Evolutionary conservation across 2,797 vertebrate genomes (phyloP).

Genomic region (Astyanax mexicanus): DNA sequence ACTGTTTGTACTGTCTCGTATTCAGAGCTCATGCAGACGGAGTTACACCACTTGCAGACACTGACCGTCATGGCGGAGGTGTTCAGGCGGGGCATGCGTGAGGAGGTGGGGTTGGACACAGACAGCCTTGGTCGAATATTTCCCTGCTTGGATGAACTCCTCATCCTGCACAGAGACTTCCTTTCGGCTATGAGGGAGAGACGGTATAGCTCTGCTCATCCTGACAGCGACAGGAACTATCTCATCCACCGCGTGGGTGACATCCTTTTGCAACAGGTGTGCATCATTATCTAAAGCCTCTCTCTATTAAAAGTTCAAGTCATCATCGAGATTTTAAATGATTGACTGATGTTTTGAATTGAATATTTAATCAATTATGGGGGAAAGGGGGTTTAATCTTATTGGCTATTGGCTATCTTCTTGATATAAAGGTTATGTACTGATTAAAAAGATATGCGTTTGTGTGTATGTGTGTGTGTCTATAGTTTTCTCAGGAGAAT

Average conservation of each 20-base stretch:
- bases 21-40: conserved; percentile 96
- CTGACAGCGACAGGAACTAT: conserved; percentile 85
- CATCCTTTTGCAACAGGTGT: conserved; percentile 90
- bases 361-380: too few species aligned
- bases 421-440: too few species aligned
- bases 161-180: conserved; percentile 87
- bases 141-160: conserved; percentile 92
- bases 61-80: conserved; percentile 95
- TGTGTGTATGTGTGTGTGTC: background rate
- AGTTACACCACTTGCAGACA: conserved; percentile 94
- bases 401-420: too few species aligned
- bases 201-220: conserved; percentile 78
- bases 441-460: background rate
- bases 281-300: too few species aligned
- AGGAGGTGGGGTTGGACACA: conserved; percentile 90
- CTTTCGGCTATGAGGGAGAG: conserved; percentile 88
- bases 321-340: too few species aligned
- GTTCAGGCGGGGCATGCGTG: conserved; percentile 92
- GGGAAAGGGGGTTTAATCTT: too few species aligned
- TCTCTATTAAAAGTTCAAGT: too few species aligned
- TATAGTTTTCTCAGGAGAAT: conserved; percentile 93
- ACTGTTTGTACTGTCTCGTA: background rate
- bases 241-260: conserved; percentile 89
- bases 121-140: conserved; percentile 90
- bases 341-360: too few species aligned